Conservation (phyloP, 2,888 invertebrate genomes). For the Pristionchus mayeri region DNA sequence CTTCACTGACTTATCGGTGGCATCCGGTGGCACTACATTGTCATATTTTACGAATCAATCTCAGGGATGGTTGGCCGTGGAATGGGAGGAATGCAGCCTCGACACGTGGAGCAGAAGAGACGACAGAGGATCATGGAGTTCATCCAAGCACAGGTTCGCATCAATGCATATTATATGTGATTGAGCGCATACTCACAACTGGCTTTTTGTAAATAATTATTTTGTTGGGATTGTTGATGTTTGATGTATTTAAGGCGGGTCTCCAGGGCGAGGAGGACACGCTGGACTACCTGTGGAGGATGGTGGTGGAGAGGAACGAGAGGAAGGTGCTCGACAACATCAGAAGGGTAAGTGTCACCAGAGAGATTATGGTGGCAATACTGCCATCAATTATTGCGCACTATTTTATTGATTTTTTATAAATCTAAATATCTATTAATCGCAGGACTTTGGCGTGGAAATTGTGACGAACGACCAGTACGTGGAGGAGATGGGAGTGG, state of each 20-base stretch:
- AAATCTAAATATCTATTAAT: background rate
- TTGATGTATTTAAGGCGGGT: conserved; percentile 10
- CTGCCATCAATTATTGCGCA: too few species aligned
- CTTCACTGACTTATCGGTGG: too few species aligned
- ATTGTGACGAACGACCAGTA: conserved; percentile 54
- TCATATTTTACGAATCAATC: too few species aligned
- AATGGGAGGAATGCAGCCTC: conserved; percentile 3
- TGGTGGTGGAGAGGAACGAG: conserved; percentile 61
- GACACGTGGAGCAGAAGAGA: background rate
- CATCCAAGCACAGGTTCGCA: conserved; percentile 30
- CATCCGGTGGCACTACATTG: too few species aligned
- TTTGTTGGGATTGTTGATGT: too few species aligned
- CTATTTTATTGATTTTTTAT: too few species aligned
- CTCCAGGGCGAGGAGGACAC: conserved; percentile 55
- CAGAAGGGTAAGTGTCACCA: conserved; percentile 53
- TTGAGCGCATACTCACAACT: too few species aligned
- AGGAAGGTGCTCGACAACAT: conserved; percentile 60
- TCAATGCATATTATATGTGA: too few species aligned
- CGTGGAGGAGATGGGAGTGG: conserved; percentile 17
- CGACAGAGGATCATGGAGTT: conserved; percentile 40
- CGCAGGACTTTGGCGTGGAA: conserved; percentile 57
- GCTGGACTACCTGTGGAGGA: conserved; percentile 60
- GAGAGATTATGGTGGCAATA: background rate
- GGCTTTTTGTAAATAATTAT: too few species aligned
- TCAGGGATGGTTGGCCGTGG: background rate